A percentile compares a stretch with the other conserved stretches of the same genome.
Conservation (phyloP, 2,797 vertebrate species). For the Lepilemur septentrionalis region DNA sequence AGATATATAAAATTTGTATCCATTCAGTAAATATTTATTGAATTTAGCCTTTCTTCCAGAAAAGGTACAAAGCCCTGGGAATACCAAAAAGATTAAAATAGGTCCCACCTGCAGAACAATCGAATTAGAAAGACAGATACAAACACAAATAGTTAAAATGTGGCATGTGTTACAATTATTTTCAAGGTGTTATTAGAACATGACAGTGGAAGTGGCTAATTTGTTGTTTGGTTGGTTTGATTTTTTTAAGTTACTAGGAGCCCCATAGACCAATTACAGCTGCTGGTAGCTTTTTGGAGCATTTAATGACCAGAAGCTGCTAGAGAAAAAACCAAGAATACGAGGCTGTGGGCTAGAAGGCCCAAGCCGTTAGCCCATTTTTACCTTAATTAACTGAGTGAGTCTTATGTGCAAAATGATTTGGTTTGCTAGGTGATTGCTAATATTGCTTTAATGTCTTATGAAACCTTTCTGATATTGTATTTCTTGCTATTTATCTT, state of each 20-base stretch:
- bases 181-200: conserved; percentile 13
- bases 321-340: not conserved
- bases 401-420: not conserved
- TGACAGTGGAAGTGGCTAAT: not conserved
- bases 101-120: not conserved
- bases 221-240: not conserved
- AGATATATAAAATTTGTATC: not conserved
- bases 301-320: not conserved
- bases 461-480: not conserved
- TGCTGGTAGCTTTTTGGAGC: not conserved
- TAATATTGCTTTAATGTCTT: not conserved
- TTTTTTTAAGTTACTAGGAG: conserved; percentile 22
- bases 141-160: not conserved
- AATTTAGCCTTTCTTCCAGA: not conserved
- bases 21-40: conserved; percentile 4
- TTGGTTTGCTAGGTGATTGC: not conserved
- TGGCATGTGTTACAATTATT: not conserved
- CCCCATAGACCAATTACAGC: not conserved
- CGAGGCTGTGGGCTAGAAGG: not conserved
- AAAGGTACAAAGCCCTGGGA: not conserved
- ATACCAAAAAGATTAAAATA: not conserved
- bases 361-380: not conserved
- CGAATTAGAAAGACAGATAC: conserved; percentile 10
- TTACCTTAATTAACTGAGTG: not conserved
- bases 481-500: not conserved